Conservation (phyloP, 2,797 vertebrate species). For the Scyliorhinus canicula region DNA sequence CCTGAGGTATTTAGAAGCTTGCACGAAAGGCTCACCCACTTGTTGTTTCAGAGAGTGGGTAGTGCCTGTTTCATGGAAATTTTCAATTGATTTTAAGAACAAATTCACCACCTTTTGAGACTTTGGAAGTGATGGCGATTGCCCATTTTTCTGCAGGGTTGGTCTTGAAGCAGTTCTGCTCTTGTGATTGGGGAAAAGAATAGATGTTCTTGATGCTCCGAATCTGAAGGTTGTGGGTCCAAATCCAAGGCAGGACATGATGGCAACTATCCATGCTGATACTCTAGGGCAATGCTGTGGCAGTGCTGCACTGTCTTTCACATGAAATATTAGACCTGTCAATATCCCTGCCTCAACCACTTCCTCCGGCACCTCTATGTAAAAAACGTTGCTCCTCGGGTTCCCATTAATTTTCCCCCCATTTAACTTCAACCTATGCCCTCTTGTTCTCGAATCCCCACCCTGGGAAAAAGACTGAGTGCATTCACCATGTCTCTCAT, state of each 20-base stretch:
- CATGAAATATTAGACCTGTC: background rate
- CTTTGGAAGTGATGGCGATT: background rate
- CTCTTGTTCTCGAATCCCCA: too few species aligned
- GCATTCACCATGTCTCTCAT: too few species aligned
- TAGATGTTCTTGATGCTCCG: background rate
- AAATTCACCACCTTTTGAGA: background rate
- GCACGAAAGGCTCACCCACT: background rate
- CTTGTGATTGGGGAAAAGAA: background rate
- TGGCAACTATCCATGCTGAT: background rate
- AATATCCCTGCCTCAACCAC: too few species aligned
- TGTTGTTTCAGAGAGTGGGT: background rate
- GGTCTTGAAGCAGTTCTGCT: background rate
- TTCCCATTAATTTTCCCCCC: too few species aligned
- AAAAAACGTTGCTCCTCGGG: too few species aligned
- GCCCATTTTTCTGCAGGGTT: background rate
- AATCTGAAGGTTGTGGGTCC: background rate
- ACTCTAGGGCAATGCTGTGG: background rate
- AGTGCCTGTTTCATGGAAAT: background rate
- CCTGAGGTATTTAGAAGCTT: background rate
- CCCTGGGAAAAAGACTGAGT: too few species aligned
- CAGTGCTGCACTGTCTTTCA: background rate
- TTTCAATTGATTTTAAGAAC: background rate
- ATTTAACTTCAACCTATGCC: too few species aligned
- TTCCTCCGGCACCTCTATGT: too few species aligned
- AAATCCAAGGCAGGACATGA: background rate